phyloP scores from a whole-genome alignment of 1,140 invertebrate genomes.

The Samia ricini region DNA sequence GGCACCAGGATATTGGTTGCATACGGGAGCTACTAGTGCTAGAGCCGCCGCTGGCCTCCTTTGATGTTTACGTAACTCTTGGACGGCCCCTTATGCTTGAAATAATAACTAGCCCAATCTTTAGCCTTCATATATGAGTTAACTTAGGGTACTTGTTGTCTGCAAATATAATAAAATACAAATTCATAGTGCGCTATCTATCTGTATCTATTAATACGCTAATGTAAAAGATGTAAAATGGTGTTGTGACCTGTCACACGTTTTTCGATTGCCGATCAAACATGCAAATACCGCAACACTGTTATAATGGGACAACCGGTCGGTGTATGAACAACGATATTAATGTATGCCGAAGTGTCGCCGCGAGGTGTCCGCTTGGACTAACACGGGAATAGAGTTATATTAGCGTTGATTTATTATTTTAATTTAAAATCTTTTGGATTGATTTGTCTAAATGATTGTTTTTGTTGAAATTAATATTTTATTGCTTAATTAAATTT shows the following conservation, averaged over 20 bases:
- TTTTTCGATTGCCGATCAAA: conserved; percentile 41
- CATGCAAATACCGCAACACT: conserved; percentile 42
- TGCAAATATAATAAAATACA: too few species aligned
- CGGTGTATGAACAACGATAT: conserved; percentile 32
- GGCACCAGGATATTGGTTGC: too few species aligned
- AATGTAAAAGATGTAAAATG: conserved; percentile 13
- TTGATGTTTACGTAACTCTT: too few species aligned
- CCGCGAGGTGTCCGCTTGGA: conserved; percentile 20
- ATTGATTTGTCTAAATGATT: not conserved
- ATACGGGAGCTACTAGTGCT: too few species aligned
- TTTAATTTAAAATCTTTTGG: not conserved
- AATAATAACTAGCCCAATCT: too few species aligned
- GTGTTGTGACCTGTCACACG: conserved; percentile 25
- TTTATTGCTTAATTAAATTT: not conserved
- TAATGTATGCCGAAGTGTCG: conserved; percentile 30
- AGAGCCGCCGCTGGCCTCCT: too few species aligned
- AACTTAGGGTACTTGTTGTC: too few species aligned
- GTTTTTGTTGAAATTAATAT: not conserved
- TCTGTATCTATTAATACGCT: not conserved
- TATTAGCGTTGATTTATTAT: not conserved
- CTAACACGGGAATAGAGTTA: conserved; percentile 12
- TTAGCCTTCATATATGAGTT: too few species aligned
- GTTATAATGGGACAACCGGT: conserved; percentile 41
- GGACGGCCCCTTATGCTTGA: too few species aligned
- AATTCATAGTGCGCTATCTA: not conserved